A percentile compares a stretch with the other conserved stretches of the same genome.
Evolutionary conservation across 1,140 invertebrate species (phyloP).

Genomic region (Proctacanthus coquilletti): DNA sequence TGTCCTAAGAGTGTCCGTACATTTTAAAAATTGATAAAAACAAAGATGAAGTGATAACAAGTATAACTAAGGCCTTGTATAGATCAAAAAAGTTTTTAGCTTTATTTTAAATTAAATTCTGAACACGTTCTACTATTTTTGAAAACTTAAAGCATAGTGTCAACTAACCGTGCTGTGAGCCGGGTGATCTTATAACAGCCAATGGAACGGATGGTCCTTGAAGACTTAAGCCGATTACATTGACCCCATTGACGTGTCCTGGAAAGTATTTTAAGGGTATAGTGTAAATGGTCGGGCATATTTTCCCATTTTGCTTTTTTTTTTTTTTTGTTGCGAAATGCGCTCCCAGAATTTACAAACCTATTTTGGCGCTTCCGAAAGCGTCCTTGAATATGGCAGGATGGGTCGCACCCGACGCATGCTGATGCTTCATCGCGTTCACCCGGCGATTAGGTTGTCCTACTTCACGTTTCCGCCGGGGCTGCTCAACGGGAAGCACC

Average conservation of each 20-base stretch:
- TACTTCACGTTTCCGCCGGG: conserved; percentile 40
- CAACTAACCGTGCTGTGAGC: too few species aligned
- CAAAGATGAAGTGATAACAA: too few species aligned
- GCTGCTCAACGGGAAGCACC: conserved; percentile 68
- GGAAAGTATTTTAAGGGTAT: conserved; percentile 6
- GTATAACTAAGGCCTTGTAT: too few species aligned
- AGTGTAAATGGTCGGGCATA: not conserved
- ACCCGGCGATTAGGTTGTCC: conserved; percentile 49
- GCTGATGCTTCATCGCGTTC: conserved; percentile 70
- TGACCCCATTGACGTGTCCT: conserved; percentile 51
- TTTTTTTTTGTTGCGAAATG: not conserved
- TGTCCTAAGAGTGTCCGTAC: too few species aligned
- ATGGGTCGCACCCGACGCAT: conserved; percentile 30
- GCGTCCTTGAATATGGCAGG: conserved; percentile 44
- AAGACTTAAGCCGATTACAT: conserved; percentile 48
- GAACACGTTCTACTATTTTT: too few species aligned
- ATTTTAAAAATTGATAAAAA: too few species aligned
- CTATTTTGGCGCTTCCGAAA: conserved; percentile 41
- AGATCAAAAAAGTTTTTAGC: too few species aligned
- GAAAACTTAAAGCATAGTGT: too few species aligned
- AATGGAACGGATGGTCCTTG: conserved; percentile 40
- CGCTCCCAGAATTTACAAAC: conserved; percentile 24
- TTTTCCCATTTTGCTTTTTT: conserved; percentile 2
- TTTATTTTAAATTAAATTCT: too few species aligned
- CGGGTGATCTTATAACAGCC: conserved; percentile 18